Conservation (phyloP, 2,113 vertebrate genomes). For the Melozone crissalis region DNA sequence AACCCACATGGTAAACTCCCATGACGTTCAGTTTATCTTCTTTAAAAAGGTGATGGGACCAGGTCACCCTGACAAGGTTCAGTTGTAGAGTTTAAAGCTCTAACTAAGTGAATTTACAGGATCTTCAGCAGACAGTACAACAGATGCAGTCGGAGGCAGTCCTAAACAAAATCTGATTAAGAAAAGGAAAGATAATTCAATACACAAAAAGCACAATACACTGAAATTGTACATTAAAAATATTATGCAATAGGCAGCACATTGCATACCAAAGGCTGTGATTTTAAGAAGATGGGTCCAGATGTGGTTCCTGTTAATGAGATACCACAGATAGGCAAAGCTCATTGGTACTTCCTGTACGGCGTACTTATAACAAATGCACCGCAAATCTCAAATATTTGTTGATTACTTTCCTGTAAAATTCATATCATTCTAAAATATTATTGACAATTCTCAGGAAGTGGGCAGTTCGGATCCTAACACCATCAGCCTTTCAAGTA, state of each 20-base stretch:
- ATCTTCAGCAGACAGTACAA: background rate
- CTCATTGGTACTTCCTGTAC: background rate
- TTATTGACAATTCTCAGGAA: background rate
- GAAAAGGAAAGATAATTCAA: background rate
- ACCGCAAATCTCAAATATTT: background rate
- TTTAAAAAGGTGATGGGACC: background rate
- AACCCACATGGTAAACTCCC: constrained; percentile 11
- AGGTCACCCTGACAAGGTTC: background rate
- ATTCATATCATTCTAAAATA: background rate
- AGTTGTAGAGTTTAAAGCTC: background rate
- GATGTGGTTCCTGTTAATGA: background rate
- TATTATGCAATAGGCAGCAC: background rate
- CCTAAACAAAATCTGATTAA: background rate
- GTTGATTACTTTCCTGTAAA: background rate
- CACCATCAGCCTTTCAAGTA: background rate
- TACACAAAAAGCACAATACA: background rate
- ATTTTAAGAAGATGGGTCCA: background rate
- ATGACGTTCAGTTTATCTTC: background rate
- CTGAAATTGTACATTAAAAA: background rate
- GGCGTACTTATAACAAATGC: background rate
- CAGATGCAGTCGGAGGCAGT: background rate
- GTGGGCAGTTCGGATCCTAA: background rate
- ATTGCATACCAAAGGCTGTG: background rate
- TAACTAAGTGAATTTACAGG: background rate
- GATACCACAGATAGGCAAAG: background rate